Evolutionary conservation across 2,113 vertebrate species (phyloP).

Genomic region (Spheniscus mendiculus): DNA sequence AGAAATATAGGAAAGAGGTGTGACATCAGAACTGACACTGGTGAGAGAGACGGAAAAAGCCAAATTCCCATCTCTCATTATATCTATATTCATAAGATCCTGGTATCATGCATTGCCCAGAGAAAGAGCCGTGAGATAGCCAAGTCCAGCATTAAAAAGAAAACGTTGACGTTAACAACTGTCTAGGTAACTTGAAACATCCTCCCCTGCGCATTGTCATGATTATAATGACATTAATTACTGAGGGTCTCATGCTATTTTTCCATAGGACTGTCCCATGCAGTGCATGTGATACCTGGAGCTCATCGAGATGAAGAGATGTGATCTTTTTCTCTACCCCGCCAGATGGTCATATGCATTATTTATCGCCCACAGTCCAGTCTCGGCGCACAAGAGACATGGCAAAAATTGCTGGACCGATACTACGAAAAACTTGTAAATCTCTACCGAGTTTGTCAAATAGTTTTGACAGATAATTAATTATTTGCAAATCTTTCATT

Average conservation of each 20-base stretch:
- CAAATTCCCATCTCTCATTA: background rate
- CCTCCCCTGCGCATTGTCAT: background rate
- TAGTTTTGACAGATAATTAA: background rate
- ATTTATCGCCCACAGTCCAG: background rate
- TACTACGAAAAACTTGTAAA: background rate
- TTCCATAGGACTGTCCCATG: background rate
- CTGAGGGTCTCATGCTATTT: background rate
- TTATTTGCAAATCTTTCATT: background rate
- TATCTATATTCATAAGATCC: background rate
- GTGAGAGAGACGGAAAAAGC: background rate
- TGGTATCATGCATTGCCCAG: background rate
- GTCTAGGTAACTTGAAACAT: background rate
- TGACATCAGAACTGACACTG: background rate
- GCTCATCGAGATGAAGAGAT: background rate
- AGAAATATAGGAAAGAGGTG: background rate
- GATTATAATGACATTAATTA: background rate
- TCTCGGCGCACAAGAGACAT: fast-evolving
- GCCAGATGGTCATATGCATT: background rate
- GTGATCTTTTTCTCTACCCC: background rate
- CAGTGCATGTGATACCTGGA: background rate
- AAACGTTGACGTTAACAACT: background rate
- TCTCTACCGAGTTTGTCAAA: background rate
- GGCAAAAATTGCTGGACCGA: background rate
- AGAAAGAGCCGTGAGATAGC: background rate
- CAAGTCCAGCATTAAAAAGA: background rate